Evolutionary conservation across 2,797 vertebrate species (phyloP).

Genomic region (Apogon hyalosoma): DNA sequence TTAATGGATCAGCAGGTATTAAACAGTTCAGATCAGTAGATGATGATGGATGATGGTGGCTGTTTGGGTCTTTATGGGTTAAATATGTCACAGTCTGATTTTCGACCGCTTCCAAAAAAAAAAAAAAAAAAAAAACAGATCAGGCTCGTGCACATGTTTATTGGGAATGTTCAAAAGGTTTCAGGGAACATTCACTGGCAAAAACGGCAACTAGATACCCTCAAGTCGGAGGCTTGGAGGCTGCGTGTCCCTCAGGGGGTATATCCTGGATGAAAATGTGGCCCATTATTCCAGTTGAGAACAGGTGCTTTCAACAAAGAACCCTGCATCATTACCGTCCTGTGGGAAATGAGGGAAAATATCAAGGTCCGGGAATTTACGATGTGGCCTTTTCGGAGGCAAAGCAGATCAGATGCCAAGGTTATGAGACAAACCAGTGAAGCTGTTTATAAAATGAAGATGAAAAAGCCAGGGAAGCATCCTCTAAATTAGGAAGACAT

Average conservation of each 20-base stretch:
- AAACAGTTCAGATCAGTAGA: no score
- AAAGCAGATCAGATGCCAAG: conserved; percentile 50
- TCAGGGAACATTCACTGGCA: conserved; percentile 30
- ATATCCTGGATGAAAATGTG: conserved; percentile 65
- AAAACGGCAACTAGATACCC: conserved; percentile 65
- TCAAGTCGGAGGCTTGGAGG: conserved; percentile 43
- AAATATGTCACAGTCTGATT: not conserved
- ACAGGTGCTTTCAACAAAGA: conserved; percentile 80
- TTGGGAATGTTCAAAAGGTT: conserved; percentile 36
- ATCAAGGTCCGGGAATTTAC: conserved; percentile 68
- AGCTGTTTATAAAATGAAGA: conserved; percentile 41
- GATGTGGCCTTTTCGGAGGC: conserved; percentile 56
- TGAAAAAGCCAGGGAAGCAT: conserved; percentile 26
- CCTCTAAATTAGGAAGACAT: not conserved
- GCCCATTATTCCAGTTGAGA: conserved; percentile 68
- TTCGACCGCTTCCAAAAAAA: conserved; percentile 35
- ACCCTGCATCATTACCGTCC: conserved; percentile 56
- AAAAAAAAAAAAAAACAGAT: conserved; percentile 33
- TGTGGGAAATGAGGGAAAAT: conserved; percentile 63
- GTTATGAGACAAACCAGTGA: conserved; percentile 32
- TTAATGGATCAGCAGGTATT: no score
- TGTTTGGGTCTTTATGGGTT: no score
- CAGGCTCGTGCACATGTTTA: conserved; percentile 29
- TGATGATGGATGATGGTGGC: no score
- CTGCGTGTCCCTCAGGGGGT: conserved; percentile 62